These are phyloP conservation scores for Pachyramphus minor DNA, from an alignment of 2,113 vertebrate genomes.

Conservation along the genomic window DNA sequence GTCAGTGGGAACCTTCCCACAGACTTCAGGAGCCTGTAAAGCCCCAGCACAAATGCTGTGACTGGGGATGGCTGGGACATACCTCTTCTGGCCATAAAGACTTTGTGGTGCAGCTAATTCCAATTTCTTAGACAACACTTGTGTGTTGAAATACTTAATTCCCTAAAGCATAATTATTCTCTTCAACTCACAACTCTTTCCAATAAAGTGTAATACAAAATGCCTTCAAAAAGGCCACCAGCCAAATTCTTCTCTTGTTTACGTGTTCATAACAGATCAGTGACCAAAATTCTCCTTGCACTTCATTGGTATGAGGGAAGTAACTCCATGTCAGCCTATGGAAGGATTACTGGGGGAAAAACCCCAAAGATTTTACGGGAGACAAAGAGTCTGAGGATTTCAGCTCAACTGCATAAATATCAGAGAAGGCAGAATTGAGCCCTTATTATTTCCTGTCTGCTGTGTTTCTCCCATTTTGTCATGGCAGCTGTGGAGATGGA, in stretches of 20 bases:
- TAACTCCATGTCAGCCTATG: not conserved
- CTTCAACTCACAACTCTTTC: not conserved
- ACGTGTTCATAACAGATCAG: not conserved
- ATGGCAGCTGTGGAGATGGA: slow-evolving; percentile 24
- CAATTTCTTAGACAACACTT: not conserved
- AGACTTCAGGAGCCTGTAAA: not conserved
- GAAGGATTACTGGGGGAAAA: not conserved
- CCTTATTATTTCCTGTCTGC: slow-evolving; percentile 22
- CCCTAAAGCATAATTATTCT: not conserved
- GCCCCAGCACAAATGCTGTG: not conserved
- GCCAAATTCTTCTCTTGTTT: slow-evolving; percentile 1
- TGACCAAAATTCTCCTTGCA: not conserved
- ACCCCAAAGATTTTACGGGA: not conserved
- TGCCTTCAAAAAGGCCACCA: not conserved
- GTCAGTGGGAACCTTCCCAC: not conserved
- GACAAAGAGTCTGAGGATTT: not conserved
- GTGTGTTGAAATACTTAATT: not conserved
- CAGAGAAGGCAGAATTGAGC: not conserved
- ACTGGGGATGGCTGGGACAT: not conserved
- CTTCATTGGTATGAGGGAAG: not conserved
- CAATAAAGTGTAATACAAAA: not conserved
- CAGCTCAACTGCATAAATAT: not conserved
- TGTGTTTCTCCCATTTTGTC: slow-evolving; percentile 21
- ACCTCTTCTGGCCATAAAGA: not conserved
- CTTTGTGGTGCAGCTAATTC: not conserved